Evolutionary conservation across 2,113 vertebrate species (phyloP).

Genomic region (Agelaius phoeniceus): DNA sequence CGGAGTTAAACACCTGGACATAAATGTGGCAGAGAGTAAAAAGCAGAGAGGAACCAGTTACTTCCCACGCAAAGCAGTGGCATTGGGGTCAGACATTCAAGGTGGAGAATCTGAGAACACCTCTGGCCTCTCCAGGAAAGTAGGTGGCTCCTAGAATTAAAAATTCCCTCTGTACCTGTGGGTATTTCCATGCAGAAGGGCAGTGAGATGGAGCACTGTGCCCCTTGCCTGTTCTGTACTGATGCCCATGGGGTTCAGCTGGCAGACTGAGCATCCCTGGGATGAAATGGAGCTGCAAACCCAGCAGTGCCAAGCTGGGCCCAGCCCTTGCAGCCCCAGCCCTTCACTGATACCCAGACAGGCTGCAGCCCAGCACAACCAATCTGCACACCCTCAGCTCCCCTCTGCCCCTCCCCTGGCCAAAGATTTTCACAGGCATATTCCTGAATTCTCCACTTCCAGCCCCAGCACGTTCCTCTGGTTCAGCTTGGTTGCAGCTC

Average conservation of each 20-base stretch:
- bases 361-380: neutral
- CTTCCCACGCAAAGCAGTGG: neutral
- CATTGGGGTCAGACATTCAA: neutral
- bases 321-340: neutral
- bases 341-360: neutral
- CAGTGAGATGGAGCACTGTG: neutral
- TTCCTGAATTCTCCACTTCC: neutral
- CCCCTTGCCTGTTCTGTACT: neutral
- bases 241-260: neutral
- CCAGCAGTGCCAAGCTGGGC: neutral
- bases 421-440: neutral
- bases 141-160: neutral
- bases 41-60: neutral
- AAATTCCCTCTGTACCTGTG: neutral
- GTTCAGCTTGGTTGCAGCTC: neutral
- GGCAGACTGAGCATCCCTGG: neutral
- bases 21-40: neutral
- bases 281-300: neutral
- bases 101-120: neutral
- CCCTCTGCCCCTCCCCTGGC: neutral
- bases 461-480: neutral
- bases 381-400: neutral
- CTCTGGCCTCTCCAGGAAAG: neutral
- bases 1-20: slow-evolving; percentile 39
- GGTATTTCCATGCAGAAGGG: neutral